phyloP scores from a whole-genome alignment of 1,140 invertebrate species.

The Drosophila albomicans region DNA sequence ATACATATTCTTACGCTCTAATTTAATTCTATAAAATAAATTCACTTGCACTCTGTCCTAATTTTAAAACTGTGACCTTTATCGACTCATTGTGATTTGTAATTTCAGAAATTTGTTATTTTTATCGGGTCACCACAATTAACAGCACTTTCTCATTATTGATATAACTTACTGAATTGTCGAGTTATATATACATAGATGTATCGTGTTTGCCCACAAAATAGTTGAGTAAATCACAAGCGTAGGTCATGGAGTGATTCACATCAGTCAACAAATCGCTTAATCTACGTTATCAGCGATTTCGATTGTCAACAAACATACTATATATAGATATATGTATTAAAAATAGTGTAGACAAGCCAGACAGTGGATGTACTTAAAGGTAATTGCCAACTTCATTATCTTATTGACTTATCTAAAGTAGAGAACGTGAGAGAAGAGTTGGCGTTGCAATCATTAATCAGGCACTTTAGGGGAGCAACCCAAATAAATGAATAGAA shows the following conservation, averaged over 20 bases:
- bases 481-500: conserved; percentile 51
- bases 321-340: too few relatives aligned
- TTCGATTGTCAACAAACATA: too few relatives aligned
- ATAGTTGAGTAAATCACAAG: conserved; percentile 4
- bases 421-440: background rate
- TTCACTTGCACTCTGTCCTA: too few relatives aligned
- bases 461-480: conserved; percentile 64
- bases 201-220: conserved; percentile 26
- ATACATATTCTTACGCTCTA: too few relatives aligned
- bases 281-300: conserved; percentile 12
- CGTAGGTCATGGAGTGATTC: conserved; percentile 12
- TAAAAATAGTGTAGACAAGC: too few relatives aligned
- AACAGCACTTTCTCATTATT: too few relatives aligned
- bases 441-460: conserved; percentile 47
- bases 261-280: conserved; percentile 7
- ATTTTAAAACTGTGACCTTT: too few relatives aligned
- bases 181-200: background rate
- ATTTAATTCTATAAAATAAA: too few relatives aligned
- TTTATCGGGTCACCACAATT: too few relatives aligned
- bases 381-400: background rate
- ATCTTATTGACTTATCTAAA: conserved; percentile 12
- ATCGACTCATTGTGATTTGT: too few relatives aligned
- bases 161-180: background rate
- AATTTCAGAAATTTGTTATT: too few relatives aligned
- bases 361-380: too few relatives aligned